A percentile compares a stretch with the other conserved stretches of the same genome.
Evolutionary conservation across 1,140 invertebrate genomes (phyloP).

Genomic region (Diorhabda carinulata): DNA sequence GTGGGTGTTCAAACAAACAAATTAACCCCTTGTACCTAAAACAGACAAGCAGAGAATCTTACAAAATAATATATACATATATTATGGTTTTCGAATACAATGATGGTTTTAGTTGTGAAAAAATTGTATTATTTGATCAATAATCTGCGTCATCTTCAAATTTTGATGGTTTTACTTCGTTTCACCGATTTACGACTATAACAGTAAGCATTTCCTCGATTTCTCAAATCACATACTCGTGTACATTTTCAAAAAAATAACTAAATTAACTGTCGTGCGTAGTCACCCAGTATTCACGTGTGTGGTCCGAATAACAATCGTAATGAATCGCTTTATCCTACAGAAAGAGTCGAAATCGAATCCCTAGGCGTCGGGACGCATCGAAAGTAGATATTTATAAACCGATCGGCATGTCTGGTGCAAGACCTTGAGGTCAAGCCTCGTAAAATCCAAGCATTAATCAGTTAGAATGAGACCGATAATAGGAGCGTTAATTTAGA

Average conservation of each 20-base stretch:
- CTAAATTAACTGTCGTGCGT: too few species aligned
- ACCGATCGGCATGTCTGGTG: neutral
- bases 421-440: conserved; percentile 1
- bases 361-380: neutral
- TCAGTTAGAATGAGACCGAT: neutral
- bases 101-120: too few species aligned
- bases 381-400: conserved; percentile 3
- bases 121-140: too few species aligned
- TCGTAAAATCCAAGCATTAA: conserved; percentile 2
- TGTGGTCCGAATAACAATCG: neutral
- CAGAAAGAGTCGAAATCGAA: neutral
- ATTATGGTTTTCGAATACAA: too few species aligned
- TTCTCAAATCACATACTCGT: too few species aligned
- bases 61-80: neutral
- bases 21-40: neutral
- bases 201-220: too few species aligned
- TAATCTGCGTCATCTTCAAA: too few species aligned
- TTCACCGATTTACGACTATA: too few species aligned
- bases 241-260: too few species aligned
- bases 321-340: neutral
- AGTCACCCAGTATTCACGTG: too few species aligned
- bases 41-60: neutral
- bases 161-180: too few species aligned
- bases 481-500: neutral
- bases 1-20: conserved; percentile 27